Evolutionary conservation across 23 tunicate genomes (phyloP).

Genomic region (Phallusia fumigata): DNA sequence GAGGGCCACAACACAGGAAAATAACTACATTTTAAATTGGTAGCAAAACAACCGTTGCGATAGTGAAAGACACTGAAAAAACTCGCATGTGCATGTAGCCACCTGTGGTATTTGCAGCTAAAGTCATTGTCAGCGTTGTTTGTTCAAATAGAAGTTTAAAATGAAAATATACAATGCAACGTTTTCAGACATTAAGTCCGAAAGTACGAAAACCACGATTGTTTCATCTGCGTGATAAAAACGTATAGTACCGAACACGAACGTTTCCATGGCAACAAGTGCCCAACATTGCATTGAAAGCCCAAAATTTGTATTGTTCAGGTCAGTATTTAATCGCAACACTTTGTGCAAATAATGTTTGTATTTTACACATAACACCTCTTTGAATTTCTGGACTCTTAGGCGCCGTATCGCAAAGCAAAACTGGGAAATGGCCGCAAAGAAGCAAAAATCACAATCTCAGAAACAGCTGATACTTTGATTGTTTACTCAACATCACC

Average conservation of each 20-base stretch:
- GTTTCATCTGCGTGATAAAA: not conserved
- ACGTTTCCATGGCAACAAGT: not conserved
- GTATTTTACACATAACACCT: no score
- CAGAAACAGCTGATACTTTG: not conserved
- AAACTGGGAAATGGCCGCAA: no score
- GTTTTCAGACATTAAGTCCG: not conserved
- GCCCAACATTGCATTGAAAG: not conserved
- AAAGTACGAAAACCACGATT: not conserved
- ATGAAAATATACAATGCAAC: not conserved
- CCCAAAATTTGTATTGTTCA: not conserved
- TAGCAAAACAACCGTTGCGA: no score
- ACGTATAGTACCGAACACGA: not conserved
- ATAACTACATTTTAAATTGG: no score
- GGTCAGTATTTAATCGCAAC: not conserved
- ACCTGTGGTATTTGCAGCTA: no score
- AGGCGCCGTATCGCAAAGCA: no score
- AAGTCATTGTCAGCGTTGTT: no score
- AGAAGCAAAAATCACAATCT: not conserved
- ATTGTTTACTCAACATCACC: conserved; percentile 2
- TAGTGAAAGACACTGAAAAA: no score
- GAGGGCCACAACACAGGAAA: no score
- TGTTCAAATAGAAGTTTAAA: not conserved
- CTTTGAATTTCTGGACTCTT: no score
- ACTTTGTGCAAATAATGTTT: no score
- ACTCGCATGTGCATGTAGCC: no score